Evolutionary conservation across 2,113 vertebrate genomes (phyloP).

Genomic region (Grantiella picta): DNA sequence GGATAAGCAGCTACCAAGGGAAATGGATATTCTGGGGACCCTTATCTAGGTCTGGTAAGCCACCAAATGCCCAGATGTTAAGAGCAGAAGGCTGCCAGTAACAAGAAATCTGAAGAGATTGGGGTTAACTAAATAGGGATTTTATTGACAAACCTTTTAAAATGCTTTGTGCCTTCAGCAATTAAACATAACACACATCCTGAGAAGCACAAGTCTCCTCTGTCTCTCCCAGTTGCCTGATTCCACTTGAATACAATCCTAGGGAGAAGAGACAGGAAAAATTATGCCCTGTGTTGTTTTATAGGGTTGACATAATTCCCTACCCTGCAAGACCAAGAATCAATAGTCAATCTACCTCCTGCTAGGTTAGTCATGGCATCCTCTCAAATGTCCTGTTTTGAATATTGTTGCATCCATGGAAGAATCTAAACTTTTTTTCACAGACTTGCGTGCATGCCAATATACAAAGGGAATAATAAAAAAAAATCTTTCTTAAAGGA

Average conservation of each 20-base stretch:
- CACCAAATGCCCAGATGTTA: constrained; percentile 52
- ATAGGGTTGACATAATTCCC: not conserved
- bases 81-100: constrained; percentile 43
- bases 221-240: not conserved
- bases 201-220: not conserved
- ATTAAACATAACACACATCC: not conserved
- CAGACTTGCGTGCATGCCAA: not conserved
- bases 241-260: not conserved
- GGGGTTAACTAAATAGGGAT: constrained; percentile 52
- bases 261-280: not conserved
- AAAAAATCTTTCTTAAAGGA: not conserved
- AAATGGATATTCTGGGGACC: not conserved
- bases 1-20: constrained; percentile 11
- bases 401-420: not conserved
- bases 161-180: constrained; percentile 30
- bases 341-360: not conserved
- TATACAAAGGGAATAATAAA: not conserved
- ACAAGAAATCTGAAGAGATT: constrained; percentile 49
- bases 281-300: not conserved
- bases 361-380: not conserved
- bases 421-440: not conserved
- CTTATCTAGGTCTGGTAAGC: constrained; percentile 29
- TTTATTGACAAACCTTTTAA: constrained; percentile 48
- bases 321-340: not conserved
- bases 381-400: not conserved